Conservation (phyloP, 2,797 vertebrate genomes). For the Tinamus major region DNA sequence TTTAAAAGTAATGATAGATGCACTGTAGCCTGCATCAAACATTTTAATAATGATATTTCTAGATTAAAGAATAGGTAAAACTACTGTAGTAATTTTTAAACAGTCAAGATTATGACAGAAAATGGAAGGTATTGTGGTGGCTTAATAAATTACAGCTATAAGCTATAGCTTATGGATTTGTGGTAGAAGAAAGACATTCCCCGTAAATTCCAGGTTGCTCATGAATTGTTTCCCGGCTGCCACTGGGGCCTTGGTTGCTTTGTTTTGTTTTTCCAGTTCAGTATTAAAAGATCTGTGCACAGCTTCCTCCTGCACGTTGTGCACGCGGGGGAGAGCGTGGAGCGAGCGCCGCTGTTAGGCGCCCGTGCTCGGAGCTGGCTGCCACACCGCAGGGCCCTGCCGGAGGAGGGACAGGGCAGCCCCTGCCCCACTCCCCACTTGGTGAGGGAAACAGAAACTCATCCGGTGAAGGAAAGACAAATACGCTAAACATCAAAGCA, state of each 20-base stretch:
- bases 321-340: not conserved
- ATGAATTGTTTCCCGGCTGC: slow-evolving; percentile 20
- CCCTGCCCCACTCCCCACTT: not conserved
- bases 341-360: not conserved
- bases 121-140: slow-evolving; percentile 56
- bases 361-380: not conserved
- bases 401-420: not conserved
- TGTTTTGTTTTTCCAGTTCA: not conserved
- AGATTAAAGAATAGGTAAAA: slow-evolving; percentile 81
- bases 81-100: slow-evolving; percentile 61
- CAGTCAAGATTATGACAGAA: slow-evolving; percentile 60
- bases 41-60: slow-evolving; percentile 80
- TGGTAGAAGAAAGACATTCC: slow-evolving; percentile 18
- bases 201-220: slow-evolving; percentile 24
- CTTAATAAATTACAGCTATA: slow-evolving; percentile 45
- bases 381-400: not conserved
- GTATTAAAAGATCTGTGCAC: not conserved
- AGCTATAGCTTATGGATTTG: slow-evolving; percentile 54
- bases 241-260: not conserved
- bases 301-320: not conserved
- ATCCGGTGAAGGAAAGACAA: not conserved
- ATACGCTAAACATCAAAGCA: not conserved
- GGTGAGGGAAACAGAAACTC: not conserved
- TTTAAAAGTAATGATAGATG: slow-evolving; percentile 80
- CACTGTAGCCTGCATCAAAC: slow-evolving; percentile 76